A percentile compares a stretch with the other conserved stretches of the same genome.
phyloP scores from a whole-genome alignment of 2,113 vertebrate genomes.

The Fulmarus glacialis region DNA sequence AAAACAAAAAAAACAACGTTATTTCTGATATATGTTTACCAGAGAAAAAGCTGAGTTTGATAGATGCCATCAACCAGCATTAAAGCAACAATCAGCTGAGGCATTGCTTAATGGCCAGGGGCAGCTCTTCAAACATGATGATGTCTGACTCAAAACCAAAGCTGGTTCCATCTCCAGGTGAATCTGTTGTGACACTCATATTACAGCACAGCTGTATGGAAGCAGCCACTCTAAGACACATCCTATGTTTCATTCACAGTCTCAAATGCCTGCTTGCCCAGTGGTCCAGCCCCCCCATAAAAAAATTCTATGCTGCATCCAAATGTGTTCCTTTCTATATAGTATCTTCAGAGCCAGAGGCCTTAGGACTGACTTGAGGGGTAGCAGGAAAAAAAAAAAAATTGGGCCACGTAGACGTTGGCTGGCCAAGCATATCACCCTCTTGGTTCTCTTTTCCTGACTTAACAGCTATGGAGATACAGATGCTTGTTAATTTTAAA shows the following conservation, averaged over 20 bases:
- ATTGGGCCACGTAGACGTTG: rapidly evolving
- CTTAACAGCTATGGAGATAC: neutral
- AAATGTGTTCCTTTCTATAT: neutral
- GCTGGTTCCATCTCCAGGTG: neutral
- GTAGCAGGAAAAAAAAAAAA: neutral
- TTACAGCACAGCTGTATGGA: neutral
- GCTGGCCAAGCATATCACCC: neutral
- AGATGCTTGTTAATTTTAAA: neutral
- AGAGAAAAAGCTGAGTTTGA: neutral
- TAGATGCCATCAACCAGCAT: neutral
- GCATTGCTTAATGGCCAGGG: neutral
- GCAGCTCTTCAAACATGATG: neutral
- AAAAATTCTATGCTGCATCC: neutral
- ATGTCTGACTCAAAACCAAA: neutral
- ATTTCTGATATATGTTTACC: neutral
- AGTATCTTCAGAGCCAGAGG: neutral
- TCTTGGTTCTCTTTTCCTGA: neutral
- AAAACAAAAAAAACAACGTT: neutral
- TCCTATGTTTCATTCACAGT: neutral
- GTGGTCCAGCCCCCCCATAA: neutral
- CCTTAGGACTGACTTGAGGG: neutral
- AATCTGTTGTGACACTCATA: neutral
- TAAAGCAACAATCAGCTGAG: neutral
- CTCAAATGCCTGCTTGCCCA: neutral
- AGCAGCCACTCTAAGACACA: neutral